A percentile compares a stretch with the other conserved stretches of the same genome.
These are phyloP conservation scores for Salvator merianae DNA, from an alignment of 2,113 vertebrate genomes.

Conservation along the genomic window DNA sequence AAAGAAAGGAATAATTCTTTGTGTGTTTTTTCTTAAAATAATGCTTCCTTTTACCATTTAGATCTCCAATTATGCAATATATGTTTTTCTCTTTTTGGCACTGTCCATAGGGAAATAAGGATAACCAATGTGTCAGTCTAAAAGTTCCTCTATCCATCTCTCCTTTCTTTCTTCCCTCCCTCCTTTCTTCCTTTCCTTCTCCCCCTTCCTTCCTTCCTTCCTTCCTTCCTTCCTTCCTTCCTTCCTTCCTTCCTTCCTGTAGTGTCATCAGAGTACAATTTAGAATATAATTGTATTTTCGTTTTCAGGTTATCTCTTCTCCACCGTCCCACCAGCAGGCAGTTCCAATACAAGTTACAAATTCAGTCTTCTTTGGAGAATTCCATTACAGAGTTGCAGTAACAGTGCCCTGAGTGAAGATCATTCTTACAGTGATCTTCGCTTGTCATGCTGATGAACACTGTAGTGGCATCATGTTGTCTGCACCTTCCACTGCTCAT, in stretches of 20 bases:
- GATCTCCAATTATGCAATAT: slow-evolving; percentile 49
- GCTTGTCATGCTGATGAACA: no score
- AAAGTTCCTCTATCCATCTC: no score
- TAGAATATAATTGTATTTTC: neutral
- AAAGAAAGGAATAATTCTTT: slow-evolving; percentile 31
- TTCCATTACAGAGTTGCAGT: neutral
- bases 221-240: no score
- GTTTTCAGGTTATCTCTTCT: neutral
- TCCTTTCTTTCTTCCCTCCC: no score
- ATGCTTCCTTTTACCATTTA: slow-evolving; percentile 30
- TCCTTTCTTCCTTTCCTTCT: no score
- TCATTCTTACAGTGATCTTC: no score
- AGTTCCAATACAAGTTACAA: neutral
- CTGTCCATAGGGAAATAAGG: slow-evolving; percentile 26
- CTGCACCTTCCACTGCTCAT: no score
- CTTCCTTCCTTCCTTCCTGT: slow-evolving; percentile 4
- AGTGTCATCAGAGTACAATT: slow-evolving; percentile 29
- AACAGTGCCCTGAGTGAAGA: no score
- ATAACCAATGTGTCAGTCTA: slow-evolving; percentile 19
- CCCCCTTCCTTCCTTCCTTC: no score
- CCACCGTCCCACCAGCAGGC: neutral
- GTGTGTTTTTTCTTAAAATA: slow-evolving; percentile 46
- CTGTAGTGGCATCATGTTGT: no score
- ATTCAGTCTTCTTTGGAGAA: neutral
- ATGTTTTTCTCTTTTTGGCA: slow-evolving; percentile 42